These are phyloP conservation scores for Phylloscopus collybita DNA, from an alignment of 2,797 vertebrate species.

Conservation along the genomic window DNA sequence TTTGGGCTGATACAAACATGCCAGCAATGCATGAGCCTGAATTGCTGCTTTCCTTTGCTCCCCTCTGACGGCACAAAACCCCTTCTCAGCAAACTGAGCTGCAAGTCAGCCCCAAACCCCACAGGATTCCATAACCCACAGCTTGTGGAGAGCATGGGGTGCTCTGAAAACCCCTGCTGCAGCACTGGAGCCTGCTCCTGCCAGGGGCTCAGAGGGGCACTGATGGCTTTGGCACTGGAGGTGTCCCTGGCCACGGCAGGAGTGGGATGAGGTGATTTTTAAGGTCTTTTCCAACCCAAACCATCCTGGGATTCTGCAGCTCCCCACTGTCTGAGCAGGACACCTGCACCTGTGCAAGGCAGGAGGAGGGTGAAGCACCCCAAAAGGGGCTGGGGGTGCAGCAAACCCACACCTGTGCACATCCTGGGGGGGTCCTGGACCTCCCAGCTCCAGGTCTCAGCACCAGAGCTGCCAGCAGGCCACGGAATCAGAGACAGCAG, in stretches of 20 bases:
- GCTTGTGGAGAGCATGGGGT: neutral
- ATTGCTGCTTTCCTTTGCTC: neutral
- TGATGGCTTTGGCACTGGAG: neutral
- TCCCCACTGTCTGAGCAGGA: neutral
- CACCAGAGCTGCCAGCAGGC: neutral
- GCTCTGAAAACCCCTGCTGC: neutral
- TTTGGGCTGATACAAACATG: neutral
- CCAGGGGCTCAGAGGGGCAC: neutral
- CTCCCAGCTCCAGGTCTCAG: neutral
- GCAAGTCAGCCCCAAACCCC: neutral
- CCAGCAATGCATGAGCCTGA: fast-evolving
- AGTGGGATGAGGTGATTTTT: neutral
- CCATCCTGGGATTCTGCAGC: neutral
- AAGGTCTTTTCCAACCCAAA: neutral
- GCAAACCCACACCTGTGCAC: fast-evolving
- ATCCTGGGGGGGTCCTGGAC: fast-evolving
- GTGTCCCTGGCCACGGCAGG: neutral
- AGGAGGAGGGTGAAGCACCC: neutral
- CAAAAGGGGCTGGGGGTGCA: neutral
- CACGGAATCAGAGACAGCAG: fast-evolving
- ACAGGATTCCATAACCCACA: fast-evolving
- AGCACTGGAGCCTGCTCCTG: neutral
- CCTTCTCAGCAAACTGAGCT: neutral
- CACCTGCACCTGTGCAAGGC: fast-evolving
- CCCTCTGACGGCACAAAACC: neutral